A percentile compares a stretch with the other conserved stretches of the same genome.
These are phyloP conservation scores for Drosophila lini DNA, from an alignment of 1,140 invertebrate genomes.

Conservation along the genomic window DNA sequence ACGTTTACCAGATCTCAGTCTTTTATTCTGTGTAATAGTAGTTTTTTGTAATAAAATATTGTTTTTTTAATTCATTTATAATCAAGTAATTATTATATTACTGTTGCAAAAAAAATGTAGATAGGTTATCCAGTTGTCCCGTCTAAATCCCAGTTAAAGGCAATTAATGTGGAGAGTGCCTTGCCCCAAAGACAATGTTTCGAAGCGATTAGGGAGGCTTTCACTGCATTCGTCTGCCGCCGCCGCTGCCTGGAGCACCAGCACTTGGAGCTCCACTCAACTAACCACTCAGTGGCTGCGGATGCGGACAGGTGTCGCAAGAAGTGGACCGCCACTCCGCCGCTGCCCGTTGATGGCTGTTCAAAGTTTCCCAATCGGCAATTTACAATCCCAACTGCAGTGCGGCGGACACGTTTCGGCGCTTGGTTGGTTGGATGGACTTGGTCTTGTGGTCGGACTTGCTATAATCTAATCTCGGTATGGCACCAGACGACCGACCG, in stretches of 20 bases:
- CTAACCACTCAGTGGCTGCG: conserved; percentile 6
- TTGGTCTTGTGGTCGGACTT: conserved; percentile 26
- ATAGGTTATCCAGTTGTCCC: neutral
- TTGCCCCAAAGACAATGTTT: neutral
- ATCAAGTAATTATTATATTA: neutral
- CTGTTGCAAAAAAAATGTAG: neutral
- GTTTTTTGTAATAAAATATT: neutral
- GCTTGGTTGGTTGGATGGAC: conserved; percentile 25
- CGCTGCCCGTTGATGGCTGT: conserved; percentile 4
- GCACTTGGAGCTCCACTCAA: conserved; percentile 1
- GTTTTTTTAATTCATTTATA: neutral
- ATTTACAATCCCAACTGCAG: conserved; percentile 10
- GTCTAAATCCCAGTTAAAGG: neutral
- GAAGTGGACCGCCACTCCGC: conserved; percentile 3
- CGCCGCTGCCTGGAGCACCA: neutral
- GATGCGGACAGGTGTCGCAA: conserved; percentile 14
- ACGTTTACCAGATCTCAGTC: too few relatives aligned
- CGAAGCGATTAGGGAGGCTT: conserved; percentile 11
- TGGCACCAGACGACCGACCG: conserved; percentile 6
- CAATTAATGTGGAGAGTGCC: neutral
- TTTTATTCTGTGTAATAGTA: too few relatives aligned
- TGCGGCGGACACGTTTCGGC: conserved; percentile 27
- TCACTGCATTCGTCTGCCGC: neutral
- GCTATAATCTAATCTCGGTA: conserved; percentile 37
- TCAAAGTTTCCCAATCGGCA: conserved; percentile 22